Percentiles rank a stretch among this genome's conserved stretches.
phyloP scores from a whole-genome alignment of 2,113 vertebrate genomes.

The Platysteira castanea region DNA sequence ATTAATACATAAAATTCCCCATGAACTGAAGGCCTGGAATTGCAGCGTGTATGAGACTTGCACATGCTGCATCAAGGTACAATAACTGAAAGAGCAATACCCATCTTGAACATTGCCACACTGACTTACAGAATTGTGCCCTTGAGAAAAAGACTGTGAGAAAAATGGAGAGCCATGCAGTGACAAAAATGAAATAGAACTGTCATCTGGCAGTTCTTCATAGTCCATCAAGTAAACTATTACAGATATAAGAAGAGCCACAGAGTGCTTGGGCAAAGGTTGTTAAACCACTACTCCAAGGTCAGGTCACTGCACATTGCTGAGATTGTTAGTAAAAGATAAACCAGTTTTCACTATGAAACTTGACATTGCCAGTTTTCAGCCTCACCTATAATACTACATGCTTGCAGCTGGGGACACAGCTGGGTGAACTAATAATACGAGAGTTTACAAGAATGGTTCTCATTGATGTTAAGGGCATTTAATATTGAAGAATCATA shows the following conservation, averaged over 20 bases:
- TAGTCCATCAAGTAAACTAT: conserved; percentile 76
- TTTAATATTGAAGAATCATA: not conserved
- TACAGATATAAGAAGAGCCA: conserved; percentile 74
- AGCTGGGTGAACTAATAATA: conserved; percentile 37
- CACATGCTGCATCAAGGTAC: conserved; percentile 34
- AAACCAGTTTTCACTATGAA: conserved; percentile 31
- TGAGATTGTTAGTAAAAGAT: conserved; percentile 61
- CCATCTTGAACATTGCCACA: conserved; percentile 61
- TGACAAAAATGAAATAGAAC: conserved; percentile 82
- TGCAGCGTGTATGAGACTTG: conserved; percentile 23
- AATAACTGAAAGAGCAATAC: conserved; percentile 69
- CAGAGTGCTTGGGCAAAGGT: conserved; percentile 72
- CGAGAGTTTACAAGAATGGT: not conserved
- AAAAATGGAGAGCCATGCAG: conserved; percentile 64
- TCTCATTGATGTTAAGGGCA: not conserved
- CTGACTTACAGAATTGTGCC: conserved; percentile 75
- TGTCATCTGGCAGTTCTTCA: conserved; percentile 79
- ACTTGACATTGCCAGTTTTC: conserved; percentile 24
- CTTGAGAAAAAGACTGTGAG: conserved; percentile 73
- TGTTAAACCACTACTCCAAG: conserved; percentile 74
- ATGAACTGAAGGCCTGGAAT: conserved; percentile 50
- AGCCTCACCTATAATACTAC: conserved; percentile 43
- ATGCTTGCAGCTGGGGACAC: conserved; percentile 14
- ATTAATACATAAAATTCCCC: conserved; percentile 41
- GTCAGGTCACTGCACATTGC: conserved; percentile 68